A percentile compares a stretch with the other conserved stretches of the same genome.
Conservation (phyloP, 2,113 vertebrate genomes). For the Chloropsis cyanopogon region DNA sequence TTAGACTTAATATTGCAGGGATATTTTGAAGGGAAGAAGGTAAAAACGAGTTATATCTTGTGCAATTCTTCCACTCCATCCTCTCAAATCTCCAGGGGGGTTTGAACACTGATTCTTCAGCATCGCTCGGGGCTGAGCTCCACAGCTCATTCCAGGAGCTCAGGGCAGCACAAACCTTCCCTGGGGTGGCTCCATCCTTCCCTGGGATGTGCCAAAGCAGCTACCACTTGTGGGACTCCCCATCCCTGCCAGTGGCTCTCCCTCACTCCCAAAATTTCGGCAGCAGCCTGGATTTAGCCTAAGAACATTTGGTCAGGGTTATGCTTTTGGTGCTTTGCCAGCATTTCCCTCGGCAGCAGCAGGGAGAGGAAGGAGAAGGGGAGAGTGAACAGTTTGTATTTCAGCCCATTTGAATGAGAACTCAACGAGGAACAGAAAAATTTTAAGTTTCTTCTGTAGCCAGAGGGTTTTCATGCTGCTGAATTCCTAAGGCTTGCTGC, state of each 20-base stretch:
- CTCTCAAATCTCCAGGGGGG: not conserved
- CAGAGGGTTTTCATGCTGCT: not conserved
- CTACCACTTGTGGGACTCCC: not conserved
- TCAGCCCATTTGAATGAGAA: not conserved
- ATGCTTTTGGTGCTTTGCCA: not conserved
- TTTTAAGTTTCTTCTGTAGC: not conserved
- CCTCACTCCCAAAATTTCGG: not conserved
- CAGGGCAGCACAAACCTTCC: not conserved
- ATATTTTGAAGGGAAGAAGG: not conserved
- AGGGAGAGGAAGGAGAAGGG: not conserved
- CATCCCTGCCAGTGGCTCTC: not conserved
- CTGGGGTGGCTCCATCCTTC: not conserved
- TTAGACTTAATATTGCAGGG: not conserved
- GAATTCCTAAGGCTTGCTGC: slow-evolving; percentile 7
- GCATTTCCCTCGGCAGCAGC: not conserved
- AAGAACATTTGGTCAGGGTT: not conserved
- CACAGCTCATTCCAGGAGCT: not conserved
- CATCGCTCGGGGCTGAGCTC: not conserved
- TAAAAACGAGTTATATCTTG: not conserved
- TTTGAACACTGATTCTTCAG: not conserved
- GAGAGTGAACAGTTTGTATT: not conserved
- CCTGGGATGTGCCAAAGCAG: not conserved
- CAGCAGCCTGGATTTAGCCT: not conserved
- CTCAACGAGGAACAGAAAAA: not conserved
- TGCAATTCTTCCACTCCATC: not conserved